Base-by-base conservation (phyloP, 2,113 vertebrate genomes). In the Spea multiplicata region DNA sequence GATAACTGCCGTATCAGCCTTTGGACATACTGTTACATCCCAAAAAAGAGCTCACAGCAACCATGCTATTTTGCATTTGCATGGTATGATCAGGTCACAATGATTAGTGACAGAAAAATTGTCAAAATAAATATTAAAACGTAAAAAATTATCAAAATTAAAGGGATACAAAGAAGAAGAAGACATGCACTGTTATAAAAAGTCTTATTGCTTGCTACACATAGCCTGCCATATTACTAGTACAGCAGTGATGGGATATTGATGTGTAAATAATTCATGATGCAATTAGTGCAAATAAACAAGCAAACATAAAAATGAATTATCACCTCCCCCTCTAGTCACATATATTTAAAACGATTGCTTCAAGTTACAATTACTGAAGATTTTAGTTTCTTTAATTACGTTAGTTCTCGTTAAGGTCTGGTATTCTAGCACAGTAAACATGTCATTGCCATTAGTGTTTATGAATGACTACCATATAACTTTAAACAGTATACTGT, bases 251-350 rank as follows among this genome's bases (percentile, higher is more conserved):
- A 70, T 50, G 66, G 66, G 70, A 77, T 69, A 77, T 70, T 70
- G 75, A 77, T 70, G 75, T 70, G 75, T 77, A 77, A 77, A 77
- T 77, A 70, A 77, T 77, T 77, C 68, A 77, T 69, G 59, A 46
- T 49, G 75, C 75, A 70, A 77, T 77, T 77, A 70, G 69, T 61
- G 75, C 46, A 50, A 72, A 50, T 66, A 77, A 77, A 77, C 61
- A 64, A 64, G 17, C 61, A 64, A 6, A 64, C 16, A 64, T 49
- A 69, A 64, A 52, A 59, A 59, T 59, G 55, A 76, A 66, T 77
- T 66, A 77, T 55, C 66, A 75, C 64, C 74, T 55, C 48, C 44
- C 6, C 9, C 12, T 75, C 55, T 48, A 66, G 46, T 75, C 75
- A 50, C 68, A 61, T 62, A 53, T 66, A 70, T 77, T 71, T 62